Evolutionary conservation across 2,113 vertebrate species (phyloP), one percentile per base, ranked within the genome.

Genomic region (Xenopus laevis): DNA sequence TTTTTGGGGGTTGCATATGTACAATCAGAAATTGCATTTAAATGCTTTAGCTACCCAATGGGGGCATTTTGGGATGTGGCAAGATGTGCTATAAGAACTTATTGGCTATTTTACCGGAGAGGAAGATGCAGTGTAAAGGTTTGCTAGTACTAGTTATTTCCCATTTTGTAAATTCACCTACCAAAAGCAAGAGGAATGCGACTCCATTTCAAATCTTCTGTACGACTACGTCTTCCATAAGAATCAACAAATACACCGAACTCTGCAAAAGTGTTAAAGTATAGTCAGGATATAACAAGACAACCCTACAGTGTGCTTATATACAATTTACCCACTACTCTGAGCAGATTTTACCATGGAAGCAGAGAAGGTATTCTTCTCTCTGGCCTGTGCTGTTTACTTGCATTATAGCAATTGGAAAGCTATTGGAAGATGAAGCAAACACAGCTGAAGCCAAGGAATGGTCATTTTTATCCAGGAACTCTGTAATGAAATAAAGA

Each of bases 201-300:
- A 77, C 95, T 98, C 97, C 97, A 99, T 71, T 94, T 98, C 78
- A 99, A 89, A 79, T 99, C 97, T 0, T 99, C 97, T 0, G 95
- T 93, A 81, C 97, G 93, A 79, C 96, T 98, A 59, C 95, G 93
- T 64, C 95, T 92, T 70, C 97, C 97, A 0, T 97, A 98, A 17
- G 93, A 92, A 84, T 99, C 97, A 87, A 99, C 97, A 75, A 99
- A 98, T 78, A 98, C 93, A 52, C 96, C 97, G 64, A 98, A 98
- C 86, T 99, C 97, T 99, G 90, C 50, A 81, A 81, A 79, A 7
- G 33, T 40, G 79, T 27, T 61, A 79, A 74, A 78, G 23, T 62
- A 76, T 61, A 13, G 60, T 18, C 0, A 60, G 20, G 10, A 23
- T 27, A 23, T 10, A 23, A 60, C 6, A 40, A 40, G 33, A 40